Evolutionary conservation across 2,888 invertebrate genomes (phyloP).

Genomic region (Harpalus rubripes): DNA sequence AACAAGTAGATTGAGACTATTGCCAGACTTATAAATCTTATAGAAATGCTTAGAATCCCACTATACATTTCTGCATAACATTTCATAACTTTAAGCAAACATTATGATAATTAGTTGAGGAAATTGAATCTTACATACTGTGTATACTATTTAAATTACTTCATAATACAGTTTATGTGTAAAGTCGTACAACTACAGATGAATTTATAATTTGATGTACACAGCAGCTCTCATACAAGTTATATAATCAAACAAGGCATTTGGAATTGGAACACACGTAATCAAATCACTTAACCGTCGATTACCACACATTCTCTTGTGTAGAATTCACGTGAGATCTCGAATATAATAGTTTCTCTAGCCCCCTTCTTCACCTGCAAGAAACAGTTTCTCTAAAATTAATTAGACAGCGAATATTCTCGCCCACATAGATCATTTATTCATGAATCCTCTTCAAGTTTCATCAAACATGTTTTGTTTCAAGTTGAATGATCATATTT

Average conservation of each 20-base stretch:
- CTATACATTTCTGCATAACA: background rate
- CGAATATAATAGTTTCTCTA: too few species aligned
- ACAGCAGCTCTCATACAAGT: background rate
- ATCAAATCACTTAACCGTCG: conserved; percentile 5
- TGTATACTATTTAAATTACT: background rate
- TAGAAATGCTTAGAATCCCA: too few species aligned
- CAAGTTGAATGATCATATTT: too few species aligned
- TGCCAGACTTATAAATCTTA: too few species aligned
- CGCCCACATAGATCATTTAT: too few species aligned
- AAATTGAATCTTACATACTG: background rate
- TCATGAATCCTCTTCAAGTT: too few species aligned
- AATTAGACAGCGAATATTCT: too few species aligned
- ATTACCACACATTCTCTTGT: background rate
- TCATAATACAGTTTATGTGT: background rate
- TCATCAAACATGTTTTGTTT: too few species aligned
- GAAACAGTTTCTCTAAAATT: too few species aligned
- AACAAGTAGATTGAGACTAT: too few species aligned
- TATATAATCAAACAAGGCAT: background rate
- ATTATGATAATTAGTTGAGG: background rate
- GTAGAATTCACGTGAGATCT: too few species aligned
- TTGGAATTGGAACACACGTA: background rate
- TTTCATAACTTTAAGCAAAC: background rate
- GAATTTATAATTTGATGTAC: background rate
- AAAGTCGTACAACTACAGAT: background rate
- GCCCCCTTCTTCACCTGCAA: too few species aligned